Evolutionary conservation across 1,140 invertebrate genomes (phyloP), one percentile per base, ranked within the genome.

Genomic region (Caenorhabditis elegans): DNA sequence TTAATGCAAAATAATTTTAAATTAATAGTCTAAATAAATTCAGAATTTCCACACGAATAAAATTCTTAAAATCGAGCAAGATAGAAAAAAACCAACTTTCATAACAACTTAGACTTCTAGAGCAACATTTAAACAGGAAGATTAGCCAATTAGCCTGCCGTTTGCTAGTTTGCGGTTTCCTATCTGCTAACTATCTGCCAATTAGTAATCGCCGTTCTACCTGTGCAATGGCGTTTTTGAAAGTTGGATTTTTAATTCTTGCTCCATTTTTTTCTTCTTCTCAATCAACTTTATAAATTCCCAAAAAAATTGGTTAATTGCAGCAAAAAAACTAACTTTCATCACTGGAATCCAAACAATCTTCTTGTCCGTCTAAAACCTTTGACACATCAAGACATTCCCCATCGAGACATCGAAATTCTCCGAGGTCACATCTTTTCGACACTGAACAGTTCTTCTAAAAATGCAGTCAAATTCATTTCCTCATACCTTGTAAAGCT

Each of bases 291-390:
- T n/a, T n/a, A n/a, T n/a, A n/a, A n/a, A n/a, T n/a, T n/a, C n/a
- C n/a, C n/a, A n/a, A n/a, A n/a, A n/a, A n/a, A n/a, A n/a, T n/a
- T n/a, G n/a, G n/a, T n/a, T n/a, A n/a, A n/a, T n/a, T n/a, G n/a
- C n/a, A n/a, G n/a, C n/a, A n/a, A 11, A 0, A 76, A 19, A 49
- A 49, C 65, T 34, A 1, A 80, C 79, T 60, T 60, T 81, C 80
- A 43, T 81, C 80, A 17, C 39, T 47, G 28, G 53, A 65, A 77
- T 81, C 75, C 24, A 24, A 22, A 60, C 80, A 81, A 47, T 81
- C 80, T 46, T 81, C 60, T 17, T 76, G 34, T 15, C 60, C 80
- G 36, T 81, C 80, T 15, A 81, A 53, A 34, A 81, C 80, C 19
- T 19, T 51, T 36, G 49, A 24, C 13, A 48, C 70, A 13, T 81